These are phyloP conservation scores for Drosophila cognata DNA, from an alignment of 2,888 invertebrate species.

Conservation along the genomic window DNA sequence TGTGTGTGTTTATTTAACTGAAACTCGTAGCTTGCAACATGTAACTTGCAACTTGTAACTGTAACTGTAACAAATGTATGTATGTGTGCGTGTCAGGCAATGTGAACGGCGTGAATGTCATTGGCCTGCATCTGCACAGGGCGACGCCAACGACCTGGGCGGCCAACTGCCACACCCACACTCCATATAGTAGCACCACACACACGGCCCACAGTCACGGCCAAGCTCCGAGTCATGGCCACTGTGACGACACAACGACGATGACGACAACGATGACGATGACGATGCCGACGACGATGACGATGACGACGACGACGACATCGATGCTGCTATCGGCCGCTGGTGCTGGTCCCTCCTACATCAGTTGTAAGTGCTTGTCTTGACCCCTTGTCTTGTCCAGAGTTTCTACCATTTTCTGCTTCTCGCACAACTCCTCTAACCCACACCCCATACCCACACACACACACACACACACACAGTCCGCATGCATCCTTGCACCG, in stretches of 20 bases:
- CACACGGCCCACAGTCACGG: conserved; percentile 56
- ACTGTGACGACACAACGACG: conserved; percentile 23
- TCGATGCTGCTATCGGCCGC: conserved; percentile 34
- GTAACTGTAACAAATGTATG: conserved; percentile 23
- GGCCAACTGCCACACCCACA: conserved; percentile 62
- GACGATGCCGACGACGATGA: conserved; percentile 1
- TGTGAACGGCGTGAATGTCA: conserved; percentile 91
- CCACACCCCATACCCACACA: too few species aligned
- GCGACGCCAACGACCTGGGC: conserved; percentile 70
- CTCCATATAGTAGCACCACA: conserved; percentile 21
- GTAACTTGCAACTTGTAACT: conserved; percentile 25
- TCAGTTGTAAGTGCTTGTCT: conserved; percentile 82
- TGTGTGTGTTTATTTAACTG: conserved; percentile 34
- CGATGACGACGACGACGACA: conserved; percentile 20
- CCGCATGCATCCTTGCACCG: conserved; percentile 22
- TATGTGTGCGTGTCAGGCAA: conserved; percentile 86
- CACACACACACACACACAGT: neutral
- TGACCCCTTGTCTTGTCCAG: conserved; percentile 36
- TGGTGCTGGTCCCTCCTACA: conserved; percentile 65
- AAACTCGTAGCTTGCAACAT: conserved; percentile 18
- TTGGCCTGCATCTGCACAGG: conserved; percentile 87
- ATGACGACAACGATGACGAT: conserved; percentile 7
- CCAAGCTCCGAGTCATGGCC: conserved; percentile 35
- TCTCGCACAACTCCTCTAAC: neutral
- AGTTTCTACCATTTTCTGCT: conserved; percentile 9